Conservation (phyloP, 2,113 vertebrate genomes). For the Phoxinus phoxinus region DNA sequence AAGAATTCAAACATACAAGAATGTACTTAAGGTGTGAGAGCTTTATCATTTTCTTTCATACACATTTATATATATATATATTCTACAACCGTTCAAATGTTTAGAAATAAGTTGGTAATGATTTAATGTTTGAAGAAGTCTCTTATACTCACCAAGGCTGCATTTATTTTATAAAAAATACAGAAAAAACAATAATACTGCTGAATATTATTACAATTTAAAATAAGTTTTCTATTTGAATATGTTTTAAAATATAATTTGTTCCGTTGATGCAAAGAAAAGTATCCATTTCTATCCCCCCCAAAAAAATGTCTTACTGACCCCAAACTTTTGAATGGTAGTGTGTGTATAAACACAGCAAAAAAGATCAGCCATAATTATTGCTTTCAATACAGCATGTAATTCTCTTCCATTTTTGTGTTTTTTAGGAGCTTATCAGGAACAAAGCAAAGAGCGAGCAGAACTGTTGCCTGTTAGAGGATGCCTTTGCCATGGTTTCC, state of each 20-base stretch:
- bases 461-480: conserved; percentile 89
- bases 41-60: not conserved
- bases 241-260: not conserved
- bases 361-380: not conserved
- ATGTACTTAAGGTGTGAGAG: conserved; percentile 85
- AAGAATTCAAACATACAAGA: conserved; percentile 92
- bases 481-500: conserved; percentile 90
- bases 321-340: too few species aligned
- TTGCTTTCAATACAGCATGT: not conserved
- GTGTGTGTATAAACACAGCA: not conserved
- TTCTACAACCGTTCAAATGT: not conserved
- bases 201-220: too few species aligned
- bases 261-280: not conserved
- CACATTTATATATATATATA: not conserved
- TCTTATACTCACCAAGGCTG: too few species aligned
- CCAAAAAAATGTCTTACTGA: too few species aligned
- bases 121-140: too few species aligned
- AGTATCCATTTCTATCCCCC: too few species aligned
- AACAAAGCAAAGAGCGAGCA: conserved; percentile 91
- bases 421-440: conserved; percentile 87
- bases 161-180: too few species aligned
- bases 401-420: not conserved
- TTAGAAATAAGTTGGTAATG: not conserved
- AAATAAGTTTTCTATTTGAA: too few species aligned
- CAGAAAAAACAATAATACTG: too few species aligned